A percentile compares a stretch with the other conserved stretches of the same genome.
phyloP scores from a whole-genome alignment of 2,113 vertebrate genomes.

The Mobula birostris region DNA sequence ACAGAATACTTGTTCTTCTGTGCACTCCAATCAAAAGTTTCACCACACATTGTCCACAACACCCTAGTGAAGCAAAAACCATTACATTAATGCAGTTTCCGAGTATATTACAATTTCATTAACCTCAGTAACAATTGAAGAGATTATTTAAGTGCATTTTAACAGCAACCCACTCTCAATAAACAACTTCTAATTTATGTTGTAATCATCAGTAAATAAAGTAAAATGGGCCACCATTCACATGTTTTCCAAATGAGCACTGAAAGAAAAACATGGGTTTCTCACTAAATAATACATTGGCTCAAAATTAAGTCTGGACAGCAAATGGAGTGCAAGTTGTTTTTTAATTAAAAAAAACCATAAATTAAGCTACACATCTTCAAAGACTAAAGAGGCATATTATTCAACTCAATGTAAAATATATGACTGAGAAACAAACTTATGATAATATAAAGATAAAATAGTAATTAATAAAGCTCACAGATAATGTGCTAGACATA shows the following conservation, averaged over 20 bases:
- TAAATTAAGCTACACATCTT: background rate
- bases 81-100: background rate
- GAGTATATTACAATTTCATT: background rate
- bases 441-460: background rate
- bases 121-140: background rate
- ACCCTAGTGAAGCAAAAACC: background rate
- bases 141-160: background rate
- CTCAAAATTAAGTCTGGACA: background rate
- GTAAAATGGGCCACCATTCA: background rate
- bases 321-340: background rate
- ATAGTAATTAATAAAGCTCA: background rate
- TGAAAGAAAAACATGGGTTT: background rate
- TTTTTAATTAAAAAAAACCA: background rate
- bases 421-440: background rate
- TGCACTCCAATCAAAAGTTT: background rate
- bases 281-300: background rate
- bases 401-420: background rate
- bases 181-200: background rate
- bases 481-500: background rate
- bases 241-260: background rate
- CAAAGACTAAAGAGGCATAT: background rate
- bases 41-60: background rate
- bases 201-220: background rate
- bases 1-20: background rate
- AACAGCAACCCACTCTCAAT: background rate